Evolutionary conservation across 2,888 invertebrate genomes (phyloP), one percentile per base, ranked within the genome.

Genomic region (Callimorpha dominula): DNA sequence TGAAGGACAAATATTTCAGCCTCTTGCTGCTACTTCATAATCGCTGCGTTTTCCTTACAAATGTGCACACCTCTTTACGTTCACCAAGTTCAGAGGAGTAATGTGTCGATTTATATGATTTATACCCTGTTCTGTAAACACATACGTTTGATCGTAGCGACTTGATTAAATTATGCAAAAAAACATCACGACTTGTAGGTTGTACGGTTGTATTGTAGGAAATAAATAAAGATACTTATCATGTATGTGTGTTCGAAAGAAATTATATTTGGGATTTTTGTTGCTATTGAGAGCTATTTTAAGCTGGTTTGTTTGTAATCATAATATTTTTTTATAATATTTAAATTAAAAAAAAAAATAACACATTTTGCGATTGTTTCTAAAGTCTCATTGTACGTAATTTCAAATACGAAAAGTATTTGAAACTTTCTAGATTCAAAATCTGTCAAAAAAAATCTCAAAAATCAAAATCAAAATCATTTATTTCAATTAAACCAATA

Each of bases 131-230:
- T 79, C 81, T 78, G 81, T 84, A 84, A 83, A 82, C 83, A 83
- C 77, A 83, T 83, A 82, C 78, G 82, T 83, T 83, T 82, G 84
- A 79, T 81, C 79, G 78, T 74, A 74, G 69, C 74, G 68, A 82
- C 81, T 82, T 82, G 83, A 85, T 85, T 83, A 80, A 81, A 85
- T 85, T 85, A 85, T 85, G 82, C 85, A 85, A 85, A 84, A 84
- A 80, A 46, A 46, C 82, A 79, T 81, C 31, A 31, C 31, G 77
- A 72, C 68, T 78, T 74, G 79, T 81, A 72, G 70, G 50, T 64
- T 49, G 17, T 50, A 63, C 70, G 76, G 82, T 73, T 78, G 81
- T 82, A 74, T 82, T 78, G 65, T 63, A 8, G 15, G 52, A 62
- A 46, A 46, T 31, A 60, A 60, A 60, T 64, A 63, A 65, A 69